These are phyloP conservation scores for Agrotis ipsilon DNA, from an alignment of 2,888 invertebrate species.

Conservation along the genomic window DNA sequence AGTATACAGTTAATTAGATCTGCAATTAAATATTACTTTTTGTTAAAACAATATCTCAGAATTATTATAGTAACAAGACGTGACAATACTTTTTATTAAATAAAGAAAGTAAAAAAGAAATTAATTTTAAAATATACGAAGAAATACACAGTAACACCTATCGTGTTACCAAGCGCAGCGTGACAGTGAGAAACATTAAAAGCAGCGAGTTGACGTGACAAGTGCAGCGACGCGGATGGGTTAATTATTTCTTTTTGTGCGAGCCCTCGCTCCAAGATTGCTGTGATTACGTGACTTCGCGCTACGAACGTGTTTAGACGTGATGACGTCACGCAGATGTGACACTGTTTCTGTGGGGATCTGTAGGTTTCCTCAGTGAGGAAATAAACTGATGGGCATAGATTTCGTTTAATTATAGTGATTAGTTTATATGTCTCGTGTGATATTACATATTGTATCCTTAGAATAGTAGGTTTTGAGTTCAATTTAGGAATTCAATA, in stretches of 20 bases:
- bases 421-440: too few species aligned
- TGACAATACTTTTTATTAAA: too few species aligned
- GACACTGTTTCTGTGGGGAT: constrained; percentile 11
- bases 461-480: too few species aligned
- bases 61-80: too few species aligned
- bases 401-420: too few species aligned
- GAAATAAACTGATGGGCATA: not conserved
- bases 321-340: constrained; percentile 59
- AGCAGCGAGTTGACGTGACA: constrained; percentile 69
- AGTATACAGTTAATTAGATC: too few species aligned
- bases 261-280: constrained; percentile 79
- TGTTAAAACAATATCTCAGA: too few species aligned
- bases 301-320: constrained; percentile 69
- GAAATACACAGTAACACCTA: not conserved
- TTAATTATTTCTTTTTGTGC: constrained; percentile 88
- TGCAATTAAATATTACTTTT: too few species aligned
- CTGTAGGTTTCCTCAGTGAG: constrained; percentile 8
- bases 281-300: constrained; percentile 82
- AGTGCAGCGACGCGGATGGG: constrained; percentile 77
- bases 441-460: too few species aligned
- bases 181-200: constrained; percentile 57
- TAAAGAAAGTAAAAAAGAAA: too few species aligned
- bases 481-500: not conserved
- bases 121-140: not conserved
- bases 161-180: constrained; percentile 14